Conservation (phyloP, 2,797 vertebrate species). For the Orestias chungarensis region DNA sequence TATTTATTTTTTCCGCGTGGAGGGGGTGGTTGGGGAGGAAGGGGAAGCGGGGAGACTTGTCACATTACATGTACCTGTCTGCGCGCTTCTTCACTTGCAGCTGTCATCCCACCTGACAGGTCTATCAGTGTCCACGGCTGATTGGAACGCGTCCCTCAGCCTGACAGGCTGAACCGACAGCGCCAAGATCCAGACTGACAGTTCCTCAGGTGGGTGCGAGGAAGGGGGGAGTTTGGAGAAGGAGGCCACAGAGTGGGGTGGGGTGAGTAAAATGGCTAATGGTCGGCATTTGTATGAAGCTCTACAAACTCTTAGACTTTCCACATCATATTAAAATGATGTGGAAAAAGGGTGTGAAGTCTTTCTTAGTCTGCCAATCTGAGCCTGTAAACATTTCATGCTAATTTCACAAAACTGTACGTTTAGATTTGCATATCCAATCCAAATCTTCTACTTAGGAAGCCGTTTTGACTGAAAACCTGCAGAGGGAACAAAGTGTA, state of each 20-base stretch:
- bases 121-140: conserved; percentile 77
- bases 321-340: too few relatives aligned
- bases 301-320: not conserved
- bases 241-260: conserved; percentile 14
- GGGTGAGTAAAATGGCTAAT: conserved; percentile 20
- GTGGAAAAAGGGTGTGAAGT: not conserved
- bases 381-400: conserved; percentile 32
- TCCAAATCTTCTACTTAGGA: conserved; percentile 40
- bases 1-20: conserved; percentile 53
- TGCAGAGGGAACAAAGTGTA: conserved; percentile 22
- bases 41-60: conserved; percentile 64
- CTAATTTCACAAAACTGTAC: conserved; percentile 20
- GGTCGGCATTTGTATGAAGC: not conserved
- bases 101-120: conserved; percentile 81
- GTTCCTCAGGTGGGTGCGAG: conserved; percentile 70
- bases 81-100: conserved; percentile 55
- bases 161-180: conserved; percentile 76
- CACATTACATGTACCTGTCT: conserved; percentile 78
- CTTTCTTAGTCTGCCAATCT: conserved; percentile 17
- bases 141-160: conserved; percentile 71
- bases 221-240: conserved; percentile 10
- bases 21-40: conserved; percentile 13
- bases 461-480: conserved; percentile 34
- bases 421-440: conserved; percentile 21
- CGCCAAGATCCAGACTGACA: conserved; percentile 77